Conservation (phyloP, 2,113 vertebrate genomes). For the Ptilonorhynchus violaceus region DNA sequence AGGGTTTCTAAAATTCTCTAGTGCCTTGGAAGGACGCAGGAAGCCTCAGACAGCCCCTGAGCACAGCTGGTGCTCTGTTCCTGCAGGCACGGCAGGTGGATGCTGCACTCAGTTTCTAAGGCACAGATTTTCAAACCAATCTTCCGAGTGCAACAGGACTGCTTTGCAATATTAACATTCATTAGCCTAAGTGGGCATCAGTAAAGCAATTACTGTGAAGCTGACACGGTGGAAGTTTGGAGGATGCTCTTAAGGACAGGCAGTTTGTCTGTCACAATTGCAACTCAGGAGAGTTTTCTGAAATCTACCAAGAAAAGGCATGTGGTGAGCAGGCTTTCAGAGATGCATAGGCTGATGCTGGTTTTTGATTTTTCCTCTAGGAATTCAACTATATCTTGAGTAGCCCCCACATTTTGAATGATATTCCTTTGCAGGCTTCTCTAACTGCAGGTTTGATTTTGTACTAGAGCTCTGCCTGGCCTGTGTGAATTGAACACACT, state of each 20-base stretch:
- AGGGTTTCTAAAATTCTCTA: background rate
- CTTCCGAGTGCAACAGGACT: background rate
- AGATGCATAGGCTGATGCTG: background rate
- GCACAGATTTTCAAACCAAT: background rate
- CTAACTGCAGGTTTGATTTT: background rate
- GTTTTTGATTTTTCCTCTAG: background rate
- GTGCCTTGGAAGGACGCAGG: background rate
- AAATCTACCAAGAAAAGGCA: background rate
- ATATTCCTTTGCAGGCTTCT: background rate
- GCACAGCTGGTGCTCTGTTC: background rate
- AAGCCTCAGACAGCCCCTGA: background rate
- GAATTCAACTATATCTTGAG: background rate
- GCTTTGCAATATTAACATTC: background rate
- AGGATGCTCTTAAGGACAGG: background rate
- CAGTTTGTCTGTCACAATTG: background rate
- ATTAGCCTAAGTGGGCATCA: conserved; percentile 1
- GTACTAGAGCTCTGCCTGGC: background rate
- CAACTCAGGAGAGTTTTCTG: background rate
- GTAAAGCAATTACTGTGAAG: background rate
- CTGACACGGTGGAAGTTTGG: background rate
- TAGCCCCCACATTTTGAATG: background rate
- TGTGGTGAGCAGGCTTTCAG: background rate
- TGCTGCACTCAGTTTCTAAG: background rate
- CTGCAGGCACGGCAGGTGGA: background rate
- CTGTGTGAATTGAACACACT: background rate